Base-by-base conservation (phyloP, 2,113 vertebrate species). In the Rynchops niger region DNA sequence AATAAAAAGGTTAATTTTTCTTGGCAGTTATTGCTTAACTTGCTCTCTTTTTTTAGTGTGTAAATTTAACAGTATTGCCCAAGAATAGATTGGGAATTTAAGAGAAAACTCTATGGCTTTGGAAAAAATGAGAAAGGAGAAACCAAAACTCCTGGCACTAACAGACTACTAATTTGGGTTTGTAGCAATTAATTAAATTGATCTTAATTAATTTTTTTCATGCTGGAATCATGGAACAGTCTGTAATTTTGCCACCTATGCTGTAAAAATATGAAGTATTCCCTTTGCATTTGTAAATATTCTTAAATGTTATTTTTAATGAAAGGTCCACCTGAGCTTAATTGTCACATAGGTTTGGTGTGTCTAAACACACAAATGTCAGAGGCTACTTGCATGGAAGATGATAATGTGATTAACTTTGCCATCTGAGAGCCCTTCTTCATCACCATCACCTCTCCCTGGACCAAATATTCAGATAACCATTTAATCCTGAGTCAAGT, bases 181-280 rank as follows among this genome's bases (percentile, higher is more conserved):
- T 88, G 58, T 52, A 95, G 66, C 20, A 76, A 88, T 86, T 88
- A 94, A 96, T 93, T 95, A 88, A 94, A 96, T 84, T 88, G 55
- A 61, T 49, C 45, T 80, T 69, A 94, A 94, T 86, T 95, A 93
- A 88, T 42, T 45, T 65, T 94, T 90, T 93, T 87, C 25, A 40
- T 82, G 9, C 26, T 53, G 34, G 38, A 88, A 82, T 74, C 19
- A 30, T 59, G 25, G 86, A 66, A 43, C 30, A 63, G 30, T 76
- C 70, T 85, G 56, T 90, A 87, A 86, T 85, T 82, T 56, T 89
- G 32, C 27, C 32, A 92, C 32, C 36, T 78, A 36, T 53, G n/a
- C 66, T 83, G 6, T 83, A 72, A 85, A 93, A 93, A 62, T 49
- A 17, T 40, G 22, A 55, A 71, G 34, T 72, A 67, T 79, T 74